These are phyloP conservation scores for Neostethus bicornis DNA, from an alignment of 2,797 vertebrate genomes.

Conservation along the genomic window DNA sequence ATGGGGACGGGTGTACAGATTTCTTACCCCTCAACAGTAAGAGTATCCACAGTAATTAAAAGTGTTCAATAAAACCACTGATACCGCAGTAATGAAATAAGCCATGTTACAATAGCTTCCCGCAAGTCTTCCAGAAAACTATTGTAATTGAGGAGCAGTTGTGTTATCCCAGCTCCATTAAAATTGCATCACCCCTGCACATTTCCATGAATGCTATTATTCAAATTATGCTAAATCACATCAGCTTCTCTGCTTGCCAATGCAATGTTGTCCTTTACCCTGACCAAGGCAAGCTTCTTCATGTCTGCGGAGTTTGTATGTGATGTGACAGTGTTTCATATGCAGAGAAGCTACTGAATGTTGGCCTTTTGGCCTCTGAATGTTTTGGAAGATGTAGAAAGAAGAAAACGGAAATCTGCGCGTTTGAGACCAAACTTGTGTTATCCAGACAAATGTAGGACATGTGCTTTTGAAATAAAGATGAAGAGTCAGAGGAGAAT, in stretches of 20 bases:
- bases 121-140: conserved; percentile 51
- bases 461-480: conserved; percentile 32
- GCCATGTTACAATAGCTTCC: conserved; percentile 55
- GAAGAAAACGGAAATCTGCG: conserved; percentile 27
- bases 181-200: conserved; percentile 80
- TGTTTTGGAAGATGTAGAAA: conserved; percentile 40
- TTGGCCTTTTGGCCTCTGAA: conserved; percentile 50
- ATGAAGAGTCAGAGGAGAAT: conserved; percentile 14
- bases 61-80: conserved; percentile 59
- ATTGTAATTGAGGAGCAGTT: conserved; percentile 76
- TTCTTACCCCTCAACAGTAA: conserved; percentile 45
- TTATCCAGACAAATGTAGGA: conserved; percentile 35
- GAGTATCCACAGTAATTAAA: conserved; percentile 63
- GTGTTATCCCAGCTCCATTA: conserved; percentile 78
- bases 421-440: conserved; percentile 39
- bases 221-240: conserved; percentile 85
- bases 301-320: conserved; percentile 64
- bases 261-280: conserved; percentile 75
- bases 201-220: conserved; percentile 86
- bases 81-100: conserved; percentile 70
- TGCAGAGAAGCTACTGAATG: conserved; percentile 56
- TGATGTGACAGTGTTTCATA: conserved; percentile 64
- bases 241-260: conserved; percentile 77
- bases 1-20: conserved; percentile 11
- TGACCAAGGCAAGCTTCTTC: conserved; percentile 72